These are phyloP conservation scores for Eulemur macaco DNA, from an alignment of 2,113 vertebrate species.

Conservation along the genomic window DNA sequence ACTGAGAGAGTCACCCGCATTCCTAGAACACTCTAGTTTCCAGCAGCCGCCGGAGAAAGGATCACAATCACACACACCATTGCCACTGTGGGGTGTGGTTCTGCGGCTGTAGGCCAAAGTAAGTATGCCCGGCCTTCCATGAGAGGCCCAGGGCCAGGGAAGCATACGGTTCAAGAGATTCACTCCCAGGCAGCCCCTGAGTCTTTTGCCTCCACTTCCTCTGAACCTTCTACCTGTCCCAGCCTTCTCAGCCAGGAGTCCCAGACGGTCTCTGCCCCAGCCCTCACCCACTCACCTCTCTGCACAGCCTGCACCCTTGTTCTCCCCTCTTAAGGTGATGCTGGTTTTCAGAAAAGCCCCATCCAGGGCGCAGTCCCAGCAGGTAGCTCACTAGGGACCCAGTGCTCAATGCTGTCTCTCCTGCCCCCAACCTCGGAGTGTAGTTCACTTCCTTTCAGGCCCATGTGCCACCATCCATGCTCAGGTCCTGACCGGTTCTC, in stretches of 20 bases:
- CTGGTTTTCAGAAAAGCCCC: neutral
- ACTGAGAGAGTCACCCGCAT: neutral
- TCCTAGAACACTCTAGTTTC: too few species aligned
- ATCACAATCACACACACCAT: rapidly evolving
- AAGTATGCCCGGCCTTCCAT: rapidly evolving
- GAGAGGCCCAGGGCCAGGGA: neutral
- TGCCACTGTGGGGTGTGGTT: rapidly evolving
- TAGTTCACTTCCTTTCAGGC: neutral
- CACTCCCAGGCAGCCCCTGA: neutral
- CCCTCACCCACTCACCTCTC: neutral
- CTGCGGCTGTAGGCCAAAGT: neutral
- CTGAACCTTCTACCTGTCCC: neutral
- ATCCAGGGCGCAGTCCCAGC: rapidly evolving
- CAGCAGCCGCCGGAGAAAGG: neutral
- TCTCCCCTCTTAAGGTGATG: neutral
- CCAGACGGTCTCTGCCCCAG: neutral
- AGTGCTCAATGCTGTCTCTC: too few species aligned
- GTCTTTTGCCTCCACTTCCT: neutral
- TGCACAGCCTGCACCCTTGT: too few species aligned
- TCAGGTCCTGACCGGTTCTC: neutral
- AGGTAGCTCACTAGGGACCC: rapidly evolving
- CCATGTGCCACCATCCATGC: too few species aligned
- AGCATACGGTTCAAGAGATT: neutral
- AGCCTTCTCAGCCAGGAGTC: rapidly evolving
- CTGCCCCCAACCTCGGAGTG: neutral